Percentiles rank a stretch among this genome's conserved stretches.
Conservation (phyloP, 2,797 vertebrate species). For the Zalophus californianus region DNA sequence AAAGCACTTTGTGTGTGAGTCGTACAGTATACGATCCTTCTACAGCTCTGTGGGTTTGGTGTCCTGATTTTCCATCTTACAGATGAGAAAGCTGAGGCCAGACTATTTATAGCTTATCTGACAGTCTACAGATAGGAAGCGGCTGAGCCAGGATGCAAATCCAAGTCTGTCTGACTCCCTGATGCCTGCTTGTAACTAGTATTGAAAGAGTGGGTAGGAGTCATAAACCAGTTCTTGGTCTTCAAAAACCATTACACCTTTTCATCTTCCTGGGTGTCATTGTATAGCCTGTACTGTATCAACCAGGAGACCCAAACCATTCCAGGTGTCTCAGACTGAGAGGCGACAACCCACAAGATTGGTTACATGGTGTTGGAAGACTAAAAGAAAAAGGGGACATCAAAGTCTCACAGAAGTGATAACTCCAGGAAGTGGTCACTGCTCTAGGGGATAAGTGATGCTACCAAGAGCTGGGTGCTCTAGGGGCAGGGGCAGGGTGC, state of each 20-base stretch:
- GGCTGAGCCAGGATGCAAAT: not conserved
- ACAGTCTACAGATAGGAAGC: not conserved
- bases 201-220: not conserved
- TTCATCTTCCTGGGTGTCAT: not conserved
- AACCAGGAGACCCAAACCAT: not conserved
- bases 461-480: not conserved
- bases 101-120: not conserved
- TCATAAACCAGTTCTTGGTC: not conserved
- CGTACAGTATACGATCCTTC: not conserved
- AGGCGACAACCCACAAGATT: no score
- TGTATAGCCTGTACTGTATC: not conserved
- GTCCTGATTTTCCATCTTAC: not conserved
- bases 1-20: not conserved
- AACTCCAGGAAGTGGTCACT: not conserved
- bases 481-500: not conserved
- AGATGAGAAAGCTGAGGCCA: not conserved
- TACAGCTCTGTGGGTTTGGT: not conserved
- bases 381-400: no score
- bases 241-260: not conserved
- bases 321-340: not conserved
- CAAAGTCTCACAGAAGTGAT: not conserved
- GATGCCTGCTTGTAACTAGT: not conserved
- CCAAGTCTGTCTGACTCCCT: not conserved
- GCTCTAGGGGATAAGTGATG: not conserved
- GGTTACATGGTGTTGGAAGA: not conserved